Percentiles rank a stretch among this genome's conserved stretches.
Evolutionary conservation across 2,888 invertebrate species (phyloP).

Genomic region (Camponotus fellah): DNA sequence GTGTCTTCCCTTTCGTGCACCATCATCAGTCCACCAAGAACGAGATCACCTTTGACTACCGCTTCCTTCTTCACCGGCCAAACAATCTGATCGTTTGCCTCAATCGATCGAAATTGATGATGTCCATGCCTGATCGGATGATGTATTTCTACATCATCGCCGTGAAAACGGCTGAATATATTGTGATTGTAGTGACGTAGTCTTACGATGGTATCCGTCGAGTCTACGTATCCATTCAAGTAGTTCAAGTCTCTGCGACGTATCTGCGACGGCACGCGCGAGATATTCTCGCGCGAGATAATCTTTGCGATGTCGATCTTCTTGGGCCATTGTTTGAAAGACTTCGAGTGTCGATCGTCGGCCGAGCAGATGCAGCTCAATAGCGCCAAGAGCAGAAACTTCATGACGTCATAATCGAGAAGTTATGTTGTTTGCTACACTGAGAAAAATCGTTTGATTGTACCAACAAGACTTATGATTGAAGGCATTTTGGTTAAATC

Average conservation of each 20-base stretch:
- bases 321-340: constrained; percentile 38
- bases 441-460: no score
- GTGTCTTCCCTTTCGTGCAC: constrained; percentile 96
- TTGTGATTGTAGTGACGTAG: constrained; percentile 16
- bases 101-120: constrained; percentile 78
- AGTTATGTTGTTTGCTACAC: constrained; percentile 33
- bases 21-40: constrained; percentile 97
- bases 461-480: no score
- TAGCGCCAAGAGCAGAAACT: constrained; percentile 74
- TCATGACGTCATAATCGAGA: constrained; percentile 81
- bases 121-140: constrained; percentile 81
- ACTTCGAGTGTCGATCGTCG: constrained; percentile 63
- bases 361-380: constrained; percentile 76
- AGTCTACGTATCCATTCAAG: not conserved
- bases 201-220: not conserved
- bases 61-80: constrained; percentile 96
- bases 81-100: constrained; percentile 72
- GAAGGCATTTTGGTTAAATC: no score
- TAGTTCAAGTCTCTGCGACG: not conserved
- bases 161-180: constrained; percentile 26
- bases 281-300: constrained; percentile 10
- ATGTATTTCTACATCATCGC: constrained; percentile 78
- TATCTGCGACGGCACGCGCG: not conserved
- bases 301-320: constrained; percentile 46
- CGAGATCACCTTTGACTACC: constrained; percentile 94